Evolutionary conservation across 2,888 invertebrate genomes (phyloP).

Genomic region (Syrphus vitripennis): DNA sequence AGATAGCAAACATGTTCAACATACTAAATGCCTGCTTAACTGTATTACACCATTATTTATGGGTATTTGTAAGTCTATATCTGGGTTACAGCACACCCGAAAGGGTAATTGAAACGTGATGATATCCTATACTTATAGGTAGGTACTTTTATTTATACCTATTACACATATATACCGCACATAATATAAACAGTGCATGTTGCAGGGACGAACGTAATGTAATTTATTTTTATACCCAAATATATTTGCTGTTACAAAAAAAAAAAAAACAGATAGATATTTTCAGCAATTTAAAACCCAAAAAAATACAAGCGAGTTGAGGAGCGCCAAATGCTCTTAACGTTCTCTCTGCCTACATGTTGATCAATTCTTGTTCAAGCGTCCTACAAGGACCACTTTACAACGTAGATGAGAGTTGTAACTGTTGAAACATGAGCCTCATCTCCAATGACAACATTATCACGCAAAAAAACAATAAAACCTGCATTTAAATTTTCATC

Average conservation of each 20-base stretch:
- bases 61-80: constrained; percentile 21
- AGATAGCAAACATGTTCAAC: constrained; percentile 26
- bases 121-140: background rate
- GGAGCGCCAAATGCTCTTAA: constrained; percentile 39
- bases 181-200: background rate
- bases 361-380: constrained; percentile 42
- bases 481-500: constrained; percentile 46
- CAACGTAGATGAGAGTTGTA: constrained; percentile 35
- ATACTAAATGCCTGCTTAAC: constrained; percentile 28
- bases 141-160: background rate
- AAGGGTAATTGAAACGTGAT: constrained; percentile 39
- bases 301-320: background rate
- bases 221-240: constrained; percentile 28
- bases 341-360: constrained; percentile 15
- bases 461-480: constrained; percentile 22
- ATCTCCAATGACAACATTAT: constrained; percentile 19
- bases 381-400: constrained; percentile 56
- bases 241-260: background rate
- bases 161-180: background rate
- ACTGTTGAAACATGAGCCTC: constrained; percentile 41
- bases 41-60: constrained; percentile 23
- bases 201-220: constrained; percentile 5
- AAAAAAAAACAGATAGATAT: no score
- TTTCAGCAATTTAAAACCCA: background rate
- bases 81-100: constrained; percentile 30